Evolutionary conservation across 2,888 invertebrate genomes (phyloP), one percentile per base, ranked within the genome.

Genomic region (Ariolimax columbianus): DNA sequence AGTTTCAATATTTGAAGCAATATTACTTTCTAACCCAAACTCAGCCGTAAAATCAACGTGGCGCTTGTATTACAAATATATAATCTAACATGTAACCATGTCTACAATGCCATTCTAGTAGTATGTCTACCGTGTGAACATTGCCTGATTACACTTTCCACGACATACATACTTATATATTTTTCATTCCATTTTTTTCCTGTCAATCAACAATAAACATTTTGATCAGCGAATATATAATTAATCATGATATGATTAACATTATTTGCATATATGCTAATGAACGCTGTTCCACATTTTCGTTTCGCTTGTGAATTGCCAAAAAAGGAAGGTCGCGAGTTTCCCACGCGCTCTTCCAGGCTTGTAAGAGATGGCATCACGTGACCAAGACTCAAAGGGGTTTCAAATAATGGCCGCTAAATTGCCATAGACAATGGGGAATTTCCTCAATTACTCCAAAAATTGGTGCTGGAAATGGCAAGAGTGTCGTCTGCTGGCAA

Each of bases 401-500:
- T 30, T 59, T 55, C 59, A 9, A 63, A 30, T 82, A 73, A 82
- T 75, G 63, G n/a, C 43, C n/a, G 63, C 38, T 17, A 75, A 82
- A 82, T 75, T 73, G 75, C 38, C 6, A 75, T 59, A 82, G 82
- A 82, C 82, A 82, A 82, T 82, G 40, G 59, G 9, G 40, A 73
- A 43, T 82, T 82, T 82, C 82, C 82, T 59, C 73, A 73, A 82
- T 75, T 82, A 75, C 43, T 75, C 1, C 55, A 43, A 75, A n/a
- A 82, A 75, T 75, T 43, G 59, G 9, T 3, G 72, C 72, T 70
- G 59, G 75, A 82, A 82, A 82, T 73, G 82, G 63, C 82, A 59
- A 63, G 40, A 40, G 82, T 82, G 82, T 82, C 82, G 75, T 82
- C 59, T 33, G 75, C 82, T 82, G 40, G 63, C 75, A 55, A 73